Evolutionary conservation across 2,113 vertebrate genomes (phyloP), one percentile per base, ranked within the genome.

Genomic region (Arothron firmamentum): DNA sequence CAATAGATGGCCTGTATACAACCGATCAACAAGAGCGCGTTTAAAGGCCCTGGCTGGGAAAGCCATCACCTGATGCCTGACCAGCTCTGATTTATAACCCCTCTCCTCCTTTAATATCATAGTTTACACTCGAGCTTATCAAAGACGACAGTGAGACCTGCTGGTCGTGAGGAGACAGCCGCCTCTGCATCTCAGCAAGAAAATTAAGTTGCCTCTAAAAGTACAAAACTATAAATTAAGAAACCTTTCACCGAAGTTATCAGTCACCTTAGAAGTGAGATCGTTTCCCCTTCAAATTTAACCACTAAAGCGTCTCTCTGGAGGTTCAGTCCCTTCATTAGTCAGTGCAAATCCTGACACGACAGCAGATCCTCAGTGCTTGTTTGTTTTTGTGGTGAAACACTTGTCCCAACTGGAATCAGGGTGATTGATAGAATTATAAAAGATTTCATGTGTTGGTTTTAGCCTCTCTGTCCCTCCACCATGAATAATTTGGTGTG

Each of bases 401-500:
- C 34, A 38, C 9, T 38, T 10, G 34, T 38, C 34, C 34, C 11
- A 12, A 2, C 4, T 34, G 34, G 34, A 12, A 38, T 38, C 34
- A 38, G 8, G 8, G 34, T 11, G 11, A 12, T 38, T 3, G 34
- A 38, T 38, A 12, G 8, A 28, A 38, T 12, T 10, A 38, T 9
- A 2, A 11, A 83, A 84, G 81, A 83, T 87, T 82, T 85, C 74
- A 80, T 78, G 70, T 34, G 73, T 66, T 70, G 59, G 65, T n/a
- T 80, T 70, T 55, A 3, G 80, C 82, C 75, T 73, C 61, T 46
- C 75, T 76, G 68, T 79, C 81, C 72, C 85, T 86, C 84, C 75
- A 56, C 83, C 87, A 87, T 91, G 80, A 90, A 91, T 91, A 88
- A 90, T 91, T 91, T 89, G 86, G 62, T 58, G 56, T 2, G 60